Evolutionary conservation across 2,113 vertebrate genomes (phyloP), one percentile per base, ranked within the genome.

Genomic region (Halichoerus grypus): DNA sequence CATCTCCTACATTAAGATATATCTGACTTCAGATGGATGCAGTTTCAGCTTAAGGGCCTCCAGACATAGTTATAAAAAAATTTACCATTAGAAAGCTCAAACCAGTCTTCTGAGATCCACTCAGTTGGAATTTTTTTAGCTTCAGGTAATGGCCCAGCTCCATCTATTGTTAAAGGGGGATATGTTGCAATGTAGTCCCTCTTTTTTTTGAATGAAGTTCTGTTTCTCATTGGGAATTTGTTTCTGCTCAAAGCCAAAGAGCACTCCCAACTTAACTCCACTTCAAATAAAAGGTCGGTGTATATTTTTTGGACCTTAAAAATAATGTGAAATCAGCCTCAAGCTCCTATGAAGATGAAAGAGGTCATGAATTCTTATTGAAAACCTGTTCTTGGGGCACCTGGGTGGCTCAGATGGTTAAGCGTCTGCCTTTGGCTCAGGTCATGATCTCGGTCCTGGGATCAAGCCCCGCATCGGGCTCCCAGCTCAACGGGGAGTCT

Each of bases 241-340:
- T 94, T 91, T 91, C n/a, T 61, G 12, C 33, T 93, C 51, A 55
- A 69, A 80, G 10, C 19, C 14, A 53, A 81, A 42, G 55, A 67
- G 4, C 4, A 46, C 11, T 67, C 42, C 5, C 21, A 86, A 14
- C 57, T 86, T 76, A 26, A 69, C 51, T 74, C 11, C 57, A 81
- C 65, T 90, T 93, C 57, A 81, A 91, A 63, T 94, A 36, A 95
- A 72, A 80, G 49, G 19, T 49, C 53, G 81, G 9, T 85, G 36
- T 81, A 22, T 82, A 12, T 95, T 76, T 85, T 90, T n/a, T 72
- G 12, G 24, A 36, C 7, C 22, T 55, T 80, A 91, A 91, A 51
- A 57, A 71, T 84, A 85, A 22, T 74, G 21, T 81, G 65, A 76
- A 91, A 15, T 83, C 33, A 51, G 19, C 28, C 28, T 59, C 42